phyloP scores from a whole-genome alignment of 2,113 vertebrate genomes.

The Pungitius pungitius region DNA sequence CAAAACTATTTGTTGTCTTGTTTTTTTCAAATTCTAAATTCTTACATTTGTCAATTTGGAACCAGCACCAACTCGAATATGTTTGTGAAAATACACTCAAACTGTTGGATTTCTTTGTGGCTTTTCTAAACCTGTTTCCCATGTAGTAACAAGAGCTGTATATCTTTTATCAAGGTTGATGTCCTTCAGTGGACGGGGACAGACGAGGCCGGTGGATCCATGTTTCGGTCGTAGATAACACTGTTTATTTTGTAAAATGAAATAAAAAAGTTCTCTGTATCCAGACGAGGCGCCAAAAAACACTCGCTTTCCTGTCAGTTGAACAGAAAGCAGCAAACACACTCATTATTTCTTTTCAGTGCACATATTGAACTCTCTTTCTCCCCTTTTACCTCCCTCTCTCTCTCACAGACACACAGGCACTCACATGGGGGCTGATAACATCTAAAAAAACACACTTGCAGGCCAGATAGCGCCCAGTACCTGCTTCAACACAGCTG shows the following conservation, averaged over 20 bases:
- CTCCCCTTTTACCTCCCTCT: constrained; percentile 31
- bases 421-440: constrained; percentile 64
- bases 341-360: constrained; percentile 22
- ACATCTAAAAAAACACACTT: constrained; percentile 72
- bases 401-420: constrained; percentile 15
- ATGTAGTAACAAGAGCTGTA: constrained; percentile 22
- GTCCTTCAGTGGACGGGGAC: constrained; percentile 56
- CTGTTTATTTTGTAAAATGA: constrained; percentile 47
- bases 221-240: constrained; percentile 64
- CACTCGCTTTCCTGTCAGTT: constrained; percentile 55
- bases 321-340: constrained; percentile 36
- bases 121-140: constrained; percentile 39
- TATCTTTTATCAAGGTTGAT: constrained; percentile 61
- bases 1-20: not conserved
- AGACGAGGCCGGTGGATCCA: constrained; percentile 48
- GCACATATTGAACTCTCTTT: constrained; percentile 34
- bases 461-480: constrained; percentile 66
- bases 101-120: not conserved
- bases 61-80: not conserved
- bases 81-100: not conserved
- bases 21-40: not conserved
- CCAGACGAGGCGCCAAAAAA: constrained; percentile 46
- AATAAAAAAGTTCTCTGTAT: constrained; percentile 56
- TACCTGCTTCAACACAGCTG: constrained; percentile 79
- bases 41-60: not conserved